A percentile compares a stretch with the other conserved stretches of the same genome.
phyloP scores from a whole-genome alignment of 2,797 vertebrate genomes.

The Merluccius polli region DNA sequence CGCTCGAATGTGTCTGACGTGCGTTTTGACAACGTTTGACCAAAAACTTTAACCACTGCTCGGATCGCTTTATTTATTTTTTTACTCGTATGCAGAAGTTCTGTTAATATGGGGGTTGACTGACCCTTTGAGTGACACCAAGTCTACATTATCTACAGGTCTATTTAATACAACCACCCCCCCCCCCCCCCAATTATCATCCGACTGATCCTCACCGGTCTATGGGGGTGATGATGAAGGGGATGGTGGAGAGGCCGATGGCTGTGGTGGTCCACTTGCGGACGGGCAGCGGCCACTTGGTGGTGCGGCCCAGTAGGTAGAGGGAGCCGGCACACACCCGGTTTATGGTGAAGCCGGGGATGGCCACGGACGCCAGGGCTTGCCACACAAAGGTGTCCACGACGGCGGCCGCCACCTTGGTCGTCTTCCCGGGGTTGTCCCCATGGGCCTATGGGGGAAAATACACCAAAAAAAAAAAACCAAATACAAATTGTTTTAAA shows the following conservation, averaged over 20 bases:
- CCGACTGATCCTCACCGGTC: slow-evolving; percentile 77
- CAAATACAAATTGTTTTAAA: too few species aligned
- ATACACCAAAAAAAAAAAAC: background rate
- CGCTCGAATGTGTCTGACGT: too few species aligned
- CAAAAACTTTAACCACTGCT: too few species aligned
- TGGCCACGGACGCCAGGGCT: slow-evolving; percentile 88
- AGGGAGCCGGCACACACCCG: slow-evolving; percentile 86
- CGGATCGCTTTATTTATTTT: too few species aligned
- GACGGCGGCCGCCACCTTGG: slow-evolving; percentile 76
- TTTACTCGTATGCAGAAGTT: too few species aligned
- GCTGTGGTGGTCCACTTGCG: slow-evolving; percentile 93
- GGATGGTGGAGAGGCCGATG: slow-evolving; percentile 88
- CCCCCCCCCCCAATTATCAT: too few species aligned
- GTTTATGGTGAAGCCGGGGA: slow-evolving; percentile 96
- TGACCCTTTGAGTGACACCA: too few species aligned
- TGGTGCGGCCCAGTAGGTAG: slow-evolving; percentile 77
- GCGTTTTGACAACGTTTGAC: too few species aligned
- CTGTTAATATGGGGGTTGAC: too few species aligned
- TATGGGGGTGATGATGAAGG: slow-evolving; percentile 91
- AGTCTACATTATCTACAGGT: too few species aligned
- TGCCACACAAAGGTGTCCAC: slow-evolving; percentile 97
- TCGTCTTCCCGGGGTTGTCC: slow-evolving; percentile 67
- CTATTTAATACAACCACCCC: too few species aligned
- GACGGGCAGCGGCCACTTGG: slow-evolving; percentile 82
- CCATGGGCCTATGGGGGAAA: slow-evolving; percentile 60